Conservation (phyloP, 2,888 invertebrate genomes). For the Macrosoma leucophasiata region DNA sequence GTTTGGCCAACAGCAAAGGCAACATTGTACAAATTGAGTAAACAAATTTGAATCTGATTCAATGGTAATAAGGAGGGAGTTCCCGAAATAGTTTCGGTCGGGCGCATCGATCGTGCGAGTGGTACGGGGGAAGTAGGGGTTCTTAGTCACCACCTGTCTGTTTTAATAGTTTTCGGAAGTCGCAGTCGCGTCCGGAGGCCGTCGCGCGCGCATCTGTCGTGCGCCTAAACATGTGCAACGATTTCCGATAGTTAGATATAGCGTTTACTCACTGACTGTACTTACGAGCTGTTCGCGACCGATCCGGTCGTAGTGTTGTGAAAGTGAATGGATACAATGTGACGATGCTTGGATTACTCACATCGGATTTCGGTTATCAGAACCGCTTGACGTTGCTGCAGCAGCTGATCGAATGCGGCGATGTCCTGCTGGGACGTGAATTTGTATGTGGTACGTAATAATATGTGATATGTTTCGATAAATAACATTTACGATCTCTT, state of each 20-base stretch:
- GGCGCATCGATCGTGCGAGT: slow-evolving; percentile 20
- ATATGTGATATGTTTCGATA: too few species aligned
- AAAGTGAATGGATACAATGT: slow-evolving; percentile 22
- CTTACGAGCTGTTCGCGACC: too few species aligned
- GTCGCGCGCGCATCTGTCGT: slow-evolving; percentile 61
- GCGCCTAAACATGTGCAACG: slow-evolving; percentile 32
- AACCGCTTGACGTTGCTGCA: slow-evolving; percentile 57
- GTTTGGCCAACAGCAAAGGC: too few species aligned
- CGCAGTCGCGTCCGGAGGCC: slow-evolving; percentile 45
- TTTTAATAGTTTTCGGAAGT: slow-evolving; percentile 68
- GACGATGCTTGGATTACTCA: slow-evolving; percentile 61
- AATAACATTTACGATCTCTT: too few species aligned
- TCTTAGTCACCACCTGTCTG: slow-evolving; percentile 69
- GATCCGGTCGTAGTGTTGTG: slow-evolving; percentile 7
- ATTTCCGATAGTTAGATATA: neutral
- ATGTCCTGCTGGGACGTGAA: slow-evolving; percentile 52
- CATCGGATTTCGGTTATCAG: slow-evolving; percentile 61
- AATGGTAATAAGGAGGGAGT: too few species aligned
- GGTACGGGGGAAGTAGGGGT: slow-evolving; percentile 58
- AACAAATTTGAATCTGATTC: too few species aligned
- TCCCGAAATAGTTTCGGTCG: too few species aligned
- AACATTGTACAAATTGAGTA: too few species aligned
- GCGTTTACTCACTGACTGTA: neutral
- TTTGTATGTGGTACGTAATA: slow-evolving; percentile 46
- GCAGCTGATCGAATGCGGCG: slow-evolving; percentile 64